Evolutionary conservation across 2,797 vertebrate species (phyloP), one percentile per base, ranked within the genome.

Genomic region (Pachyuromys duprasi): DNA sequence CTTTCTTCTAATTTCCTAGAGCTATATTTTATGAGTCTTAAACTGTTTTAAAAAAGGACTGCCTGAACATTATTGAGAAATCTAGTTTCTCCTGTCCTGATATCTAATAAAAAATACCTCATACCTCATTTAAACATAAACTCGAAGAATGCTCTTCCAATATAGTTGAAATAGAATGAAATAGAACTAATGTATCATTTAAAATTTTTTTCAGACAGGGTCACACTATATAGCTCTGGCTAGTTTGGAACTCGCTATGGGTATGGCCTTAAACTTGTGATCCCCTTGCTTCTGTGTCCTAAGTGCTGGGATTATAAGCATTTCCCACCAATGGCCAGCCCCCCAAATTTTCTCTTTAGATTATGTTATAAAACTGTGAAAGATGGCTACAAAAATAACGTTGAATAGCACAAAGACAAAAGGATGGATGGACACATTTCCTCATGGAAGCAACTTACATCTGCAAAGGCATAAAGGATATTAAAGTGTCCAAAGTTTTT

Each of bases 1-100:
- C 6, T 45, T 20, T 86, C 26, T 74, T 45, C 42, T 67, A 75
- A n/a, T 86, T 93, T 93, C 65, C 84, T 93, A 80, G 18, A 89
- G 49, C 91, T 39, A 75, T 69, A 57, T 86, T 53, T 89, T 90
- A 18, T 91, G 82, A 90, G 22, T 95, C 69, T 76, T 36, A 70
- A 55, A 55, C 17, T 82, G 45, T 55, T 93, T 89, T 33, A 28
- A 78, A 87, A 82, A 39, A 91, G 33, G 72, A 49, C 57, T 89
- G 74, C 60, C 42, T 78, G 24, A 5, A 74, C 24, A 13, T n/a
- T 57, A 18, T 81, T 89, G 63, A 89, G 55, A n/a, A 86, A 75
- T 82, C 11, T 75, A 86, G 62, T 42, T 81, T 24, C 55, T 18
- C 14, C 24, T 94, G 42, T 91, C 74, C 76, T 72, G 28, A 76